These are phyloP conservation scores for Eulemur rubriventer DNA, from an alignment of 2,797 vertebrate genomes.

Conservation along the genomic window DNA sequence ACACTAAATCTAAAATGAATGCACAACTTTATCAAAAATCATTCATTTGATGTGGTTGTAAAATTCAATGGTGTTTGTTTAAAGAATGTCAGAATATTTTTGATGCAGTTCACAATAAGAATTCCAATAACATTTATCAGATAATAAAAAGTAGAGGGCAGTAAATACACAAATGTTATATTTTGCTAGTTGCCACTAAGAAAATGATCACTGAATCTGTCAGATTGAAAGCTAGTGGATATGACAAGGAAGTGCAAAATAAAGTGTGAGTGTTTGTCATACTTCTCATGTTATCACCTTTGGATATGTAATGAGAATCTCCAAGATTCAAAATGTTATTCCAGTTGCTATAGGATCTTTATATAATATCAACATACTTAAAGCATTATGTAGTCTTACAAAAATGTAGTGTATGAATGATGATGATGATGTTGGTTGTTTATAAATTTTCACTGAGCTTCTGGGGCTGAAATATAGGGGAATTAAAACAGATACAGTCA, in stretches of 20 bases:
- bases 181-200: constrained; percentile 19
- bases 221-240: neutral
- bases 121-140: neutral
- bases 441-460: neutral
- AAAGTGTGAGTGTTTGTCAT: neutral
- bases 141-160: neutral
- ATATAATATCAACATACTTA: neutral
- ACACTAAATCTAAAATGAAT: neutral
- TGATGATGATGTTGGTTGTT: neutral
- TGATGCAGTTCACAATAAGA: neutral
- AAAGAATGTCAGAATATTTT: neutral
- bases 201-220: neutral
- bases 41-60: neutral
- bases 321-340: neutral
- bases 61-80: neutral
- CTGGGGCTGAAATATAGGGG: neutral
- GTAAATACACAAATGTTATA: neutral
- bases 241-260: neutral
- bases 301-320: neutral
- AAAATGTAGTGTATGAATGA: neutral
- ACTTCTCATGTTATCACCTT: neutral
- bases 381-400: neutral
- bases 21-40: neutral
- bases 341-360: neutral
- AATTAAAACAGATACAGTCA: neutral